These are phyloP conservation scores for Gryon sp. DNA, from an alignment of 1,140 invertebrate species.

Conservation along the genomic window DNA sequence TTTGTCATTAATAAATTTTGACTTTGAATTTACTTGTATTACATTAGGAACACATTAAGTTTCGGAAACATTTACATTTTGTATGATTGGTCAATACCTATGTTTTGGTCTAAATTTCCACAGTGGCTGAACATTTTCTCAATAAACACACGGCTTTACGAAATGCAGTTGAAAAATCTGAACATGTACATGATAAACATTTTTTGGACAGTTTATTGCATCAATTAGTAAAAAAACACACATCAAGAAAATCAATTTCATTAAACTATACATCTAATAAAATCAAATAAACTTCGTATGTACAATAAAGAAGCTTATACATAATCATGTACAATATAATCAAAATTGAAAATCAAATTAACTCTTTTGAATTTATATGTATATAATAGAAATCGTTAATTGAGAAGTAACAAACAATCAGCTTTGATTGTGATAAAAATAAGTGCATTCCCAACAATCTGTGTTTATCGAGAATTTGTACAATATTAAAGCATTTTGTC, in stretches of 20 bases:
- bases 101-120: constrained; percentile 20
- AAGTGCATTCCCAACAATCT: constrained; percentile 28
- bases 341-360: too few species aligned
- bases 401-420: not conserved
- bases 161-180: not conserved
- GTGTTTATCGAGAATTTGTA: constrained; percentile 56
- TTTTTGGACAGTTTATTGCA: too few species aligned
- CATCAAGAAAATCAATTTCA: too few species aligned
- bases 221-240: too few species aligned
- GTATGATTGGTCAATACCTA: constrained; percentile 21
- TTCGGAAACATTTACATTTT: constrained; percentile 16
- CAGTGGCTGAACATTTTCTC: constrained; percentile 12
- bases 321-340: constrained; percentile 2
- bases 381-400: not conserved
- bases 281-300: too few species aligned
- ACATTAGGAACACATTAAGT: constrained; percentile 52
- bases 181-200: too few species aligned
- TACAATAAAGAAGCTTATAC: too few species aligned
- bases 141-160: constrained; percentile 40
- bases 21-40: constrained; percentile 25
- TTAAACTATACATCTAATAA: too few species aligned
- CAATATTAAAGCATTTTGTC: constrained; percentile 39
- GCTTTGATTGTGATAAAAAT: constrained; percentile 1
- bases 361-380: too few species aligned
- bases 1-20: too few species aligned